Evolutionary conservation across 2,888 invertebrate species (phyloP).

Genomic region (Lasioglossum figueresi): DNA sequence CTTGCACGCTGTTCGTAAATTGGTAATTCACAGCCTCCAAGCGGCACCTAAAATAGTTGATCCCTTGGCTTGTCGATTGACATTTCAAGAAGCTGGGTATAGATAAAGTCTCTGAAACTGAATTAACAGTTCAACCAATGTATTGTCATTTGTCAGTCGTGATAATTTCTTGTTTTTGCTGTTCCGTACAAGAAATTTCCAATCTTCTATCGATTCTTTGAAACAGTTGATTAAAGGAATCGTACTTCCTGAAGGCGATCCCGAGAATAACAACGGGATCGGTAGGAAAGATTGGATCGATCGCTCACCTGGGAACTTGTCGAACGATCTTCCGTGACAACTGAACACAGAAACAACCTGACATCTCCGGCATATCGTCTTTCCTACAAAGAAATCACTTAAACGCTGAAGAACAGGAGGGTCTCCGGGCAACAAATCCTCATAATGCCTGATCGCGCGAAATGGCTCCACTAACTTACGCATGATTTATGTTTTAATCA

Average conservation of each 20-base stretch:
- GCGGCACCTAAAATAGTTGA: slow-evolving; percentile 9
- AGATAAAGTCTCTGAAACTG: not conserved
- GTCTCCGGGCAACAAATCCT: slow-evolving; percentile 45
- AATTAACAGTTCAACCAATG: not conserved
- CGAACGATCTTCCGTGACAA: not conserved
- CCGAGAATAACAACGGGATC: not conserved
- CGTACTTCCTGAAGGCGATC: not conserved
- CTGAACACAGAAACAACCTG: not conserved
- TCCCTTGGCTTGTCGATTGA: slow-evolving; percentile 1
- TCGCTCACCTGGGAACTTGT: not conserved
- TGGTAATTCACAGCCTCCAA: slow-evolving; percentile 13
- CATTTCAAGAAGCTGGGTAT: not conserved
- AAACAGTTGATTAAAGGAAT: not conserved
- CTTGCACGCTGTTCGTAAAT: slow-evolving; percentile 10
- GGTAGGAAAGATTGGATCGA: not conserved
- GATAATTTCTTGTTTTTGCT: not conserved
- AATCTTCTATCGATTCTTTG: too few species aligned
- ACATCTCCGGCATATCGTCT: not conserved
- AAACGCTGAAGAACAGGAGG: slow-evolving; percentile 46
- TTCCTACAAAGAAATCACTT: slow-evolving; percentile 54
- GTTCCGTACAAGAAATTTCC: not conserved
- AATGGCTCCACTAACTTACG: slow-evolving; percentile 66
- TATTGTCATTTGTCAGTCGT: not conserved
- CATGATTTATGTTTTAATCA: slow-evolving; percentile 77
- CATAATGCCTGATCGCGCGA: slow-evolving; percentile 52